A percentile compares a stretch with the other conserved stretches of the same genome.
Evolutionary conservation across 2,888 invertebrate genomes (phyloP).

Genomic region (Tinea trinotella): DNA sequence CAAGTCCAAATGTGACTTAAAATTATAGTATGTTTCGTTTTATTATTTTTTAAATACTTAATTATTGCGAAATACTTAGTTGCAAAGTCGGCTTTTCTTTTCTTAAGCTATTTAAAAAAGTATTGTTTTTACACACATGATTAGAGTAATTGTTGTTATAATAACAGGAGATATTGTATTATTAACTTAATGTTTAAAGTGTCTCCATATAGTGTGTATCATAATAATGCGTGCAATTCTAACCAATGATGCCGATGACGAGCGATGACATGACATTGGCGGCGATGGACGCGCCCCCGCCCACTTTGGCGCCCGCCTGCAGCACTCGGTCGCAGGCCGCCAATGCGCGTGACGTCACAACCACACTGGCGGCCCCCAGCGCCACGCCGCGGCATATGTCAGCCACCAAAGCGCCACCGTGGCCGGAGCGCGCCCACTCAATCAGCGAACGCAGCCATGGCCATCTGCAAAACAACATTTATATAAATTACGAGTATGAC

Average conservation of each 20-base stretch:
- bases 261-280: conserved; percentile 61
- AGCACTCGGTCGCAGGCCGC: conserved; percentile 61
- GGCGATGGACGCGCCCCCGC: conserved; percentile 51
- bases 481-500: too few relatives aligned
- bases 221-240: too few relatives aligned
- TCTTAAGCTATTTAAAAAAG: too few relatives aligned
- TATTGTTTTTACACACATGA: too few relatives aligned
- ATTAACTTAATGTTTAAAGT: not conserved
- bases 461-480: too few relatives aligned
- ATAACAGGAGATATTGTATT: not conserved
- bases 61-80: too few relatives aligned
- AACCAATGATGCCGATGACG: conserved; percentile 58
- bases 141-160: too few relatives aligned
- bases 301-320: conserved; percentile 53
- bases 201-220: not conserved
- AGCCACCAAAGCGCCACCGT: conserved; percentile 53
- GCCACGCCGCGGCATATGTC: conserved; percentile 56
- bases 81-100: too few relatives aligned
- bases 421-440: conserved; percentile 54
- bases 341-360: conserved; percentile 62
- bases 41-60: too few relatives aligned
- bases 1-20: too few relatives aligned
- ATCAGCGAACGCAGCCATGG: conserved; percentile 51
- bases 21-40: too few relatives aligned
- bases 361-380: conserved; percentile 52